phyloP scores from a whole-genome alignment of 1,140 invertebrate species.

The Drosophila tristis region DNA sequence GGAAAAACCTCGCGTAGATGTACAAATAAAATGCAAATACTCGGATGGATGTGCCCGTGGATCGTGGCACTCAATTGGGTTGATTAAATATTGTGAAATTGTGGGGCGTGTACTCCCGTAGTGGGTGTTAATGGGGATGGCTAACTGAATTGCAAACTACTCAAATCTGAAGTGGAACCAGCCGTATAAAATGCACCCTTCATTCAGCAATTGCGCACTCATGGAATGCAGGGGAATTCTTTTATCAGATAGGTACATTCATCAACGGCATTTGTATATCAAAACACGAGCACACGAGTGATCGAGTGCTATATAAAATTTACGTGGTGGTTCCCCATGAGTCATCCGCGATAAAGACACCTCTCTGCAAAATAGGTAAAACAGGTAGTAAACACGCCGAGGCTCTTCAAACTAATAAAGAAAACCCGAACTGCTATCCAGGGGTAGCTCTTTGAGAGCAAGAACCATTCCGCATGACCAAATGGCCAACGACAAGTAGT shows the following conservation, averaged over 20 bases:
- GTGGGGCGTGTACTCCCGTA: slow-evolving; percentile 3
- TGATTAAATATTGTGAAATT: slow-evolving; percentile 58
- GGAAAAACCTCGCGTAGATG: slow-evolving; percentile 24
- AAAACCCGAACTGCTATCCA: not conserved
- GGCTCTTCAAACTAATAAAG: slow-evolving; percentile 1
- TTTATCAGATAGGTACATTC: not conserved
- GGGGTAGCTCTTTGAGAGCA: slow-evolving; percentile 2
- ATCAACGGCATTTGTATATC: no score
- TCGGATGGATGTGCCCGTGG: not conserved
- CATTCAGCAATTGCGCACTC: not conserved
- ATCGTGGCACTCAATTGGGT: slow-evolving; percentile 51
- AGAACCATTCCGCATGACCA: slow-evolving; percentile 23
- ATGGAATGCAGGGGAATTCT: not conserved
- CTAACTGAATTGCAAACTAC: slow-evolving; percentile 7
- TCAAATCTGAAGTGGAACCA: no score
- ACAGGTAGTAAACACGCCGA: not conserved
- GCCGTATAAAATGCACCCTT: no score
- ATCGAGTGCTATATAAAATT: not conserved
- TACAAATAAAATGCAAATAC: slow-evolving; percentile 35
- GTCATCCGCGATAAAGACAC: slow-evolving; percentile 30
- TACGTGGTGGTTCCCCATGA: slow-evolving; percentile 5
- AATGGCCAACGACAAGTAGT: slow-evolving; percentile 6
- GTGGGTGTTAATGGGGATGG: slow-evolving; percentile 24
- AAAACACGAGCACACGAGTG: no score
- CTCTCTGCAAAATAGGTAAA: not conserved